Base-by-base conservation (phyloP, 1,140 invertebrate species). In the Hermetia illucens region DNA sequence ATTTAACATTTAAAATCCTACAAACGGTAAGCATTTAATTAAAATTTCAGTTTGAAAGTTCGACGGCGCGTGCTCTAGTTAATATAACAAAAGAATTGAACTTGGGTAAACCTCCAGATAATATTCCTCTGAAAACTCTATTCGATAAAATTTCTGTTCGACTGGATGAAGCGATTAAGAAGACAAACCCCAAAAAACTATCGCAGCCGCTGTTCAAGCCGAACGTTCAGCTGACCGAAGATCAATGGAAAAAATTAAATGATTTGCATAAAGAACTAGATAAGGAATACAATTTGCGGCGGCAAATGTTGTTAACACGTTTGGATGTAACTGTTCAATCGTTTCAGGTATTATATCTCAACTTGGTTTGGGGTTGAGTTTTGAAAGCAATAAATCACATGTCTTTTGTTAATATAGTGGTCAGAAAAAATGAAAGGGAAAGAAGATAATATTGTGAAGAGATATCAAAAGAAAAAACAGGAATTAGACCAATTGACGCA, bases 321-420 rank as follows among this genome's bases (percentile, higher is more conserved):
- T 61, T 95, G 29, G 91, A 96, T 64, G 90, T 92, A 25, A 97
- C 92, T 3, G 75, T 96, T 50, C 85, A 91, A 61, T 94, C 89
- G 17, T 96, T 95, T 63, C 71, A 81, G 65, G 76, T 77, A 54
- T 53, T 45, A 38, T 32, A 9, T 40, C 25, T 22, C 53, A 38
- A 36, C n/a, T n/a, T n/a, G n/a, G n/a, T n/a, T n/a, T n/a, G n/a
- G 48, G 30, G 29, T 22, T 38, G 4, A n/a, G 13, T 6, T 8
- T 36, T 36, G 5, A 9, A 6, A 13, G 5, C 18, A 19, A 9
- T 21, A 13, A 36, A 5, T 21, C 9, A 36, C 17, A 36, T 59
- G 45, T 46, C n/a, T n/a, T n/a, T n/a, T n/a, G n/a, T n/a, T n/a
- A 27, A 24, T 39, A 8, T 46, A 85, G 77, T 95, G 89, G 89